Evolutionary conservation across 2,888 invertebrate species (phyloP).

Genomic region (Pachydiplax longipennis): DNA sequence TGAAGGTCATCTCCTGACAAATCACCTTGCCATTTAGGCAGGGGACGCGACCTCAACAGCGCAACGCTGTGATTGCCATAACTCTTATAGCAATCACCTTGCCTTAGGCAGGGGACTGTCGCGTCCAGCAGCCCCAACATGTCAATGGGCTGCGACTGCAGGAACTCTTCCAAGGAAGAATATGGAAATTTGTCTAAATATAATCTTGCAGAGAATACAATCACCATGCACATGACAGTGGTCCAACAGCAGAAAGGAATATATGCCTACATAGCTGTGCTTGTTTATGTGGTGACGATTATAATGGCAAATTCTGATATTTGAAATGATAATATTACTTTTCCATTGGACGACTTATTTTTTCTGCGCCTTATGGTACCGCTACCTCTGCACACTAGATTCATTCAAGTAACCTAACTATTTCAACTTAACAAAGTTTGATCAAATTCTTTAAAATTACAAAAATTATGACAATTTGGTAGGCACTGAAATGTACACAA

Average conservation of each 20-base stretch:
- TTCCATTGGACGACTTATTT: background rate
- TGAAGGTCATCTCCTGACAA: background rate
- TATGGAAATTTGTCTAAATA: conserved; percentile 15
- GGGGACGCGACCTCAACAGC: conserved; percentile 44
- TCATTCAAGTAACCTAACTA: no score
- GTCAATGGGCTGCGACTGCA: conserved; percentile 34
- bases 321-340: background rate
- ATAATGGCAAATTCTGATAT: background rate
- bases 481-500: no score
- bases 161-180: conserved; percentile 13
- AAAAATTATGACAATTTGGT: no score
- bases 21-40: conserved; percentile 34
- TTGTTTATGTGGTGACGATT: background rate
- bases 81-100: background rate
- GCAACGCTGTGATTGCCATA: conserved; percentile 22
- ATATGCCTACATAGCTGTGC: background rate
- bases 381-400: no score
- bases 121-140: conserved; percentile 35
- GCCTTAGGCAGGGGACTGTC: conserved; percentile 31
- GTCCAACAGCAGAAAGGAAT: conserved; percentile 24
- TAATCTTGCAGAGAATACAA: conserved; percentile 34
- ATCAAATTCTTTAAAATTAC: no score
- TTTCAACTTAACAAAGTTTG: no score
- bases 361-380: no score
- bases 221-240: conserved; percentile 41